Base-by-base conservation (phyloP, 1,140 invertebrate genomes). In the Homalodisca vitripennis region DNA sequence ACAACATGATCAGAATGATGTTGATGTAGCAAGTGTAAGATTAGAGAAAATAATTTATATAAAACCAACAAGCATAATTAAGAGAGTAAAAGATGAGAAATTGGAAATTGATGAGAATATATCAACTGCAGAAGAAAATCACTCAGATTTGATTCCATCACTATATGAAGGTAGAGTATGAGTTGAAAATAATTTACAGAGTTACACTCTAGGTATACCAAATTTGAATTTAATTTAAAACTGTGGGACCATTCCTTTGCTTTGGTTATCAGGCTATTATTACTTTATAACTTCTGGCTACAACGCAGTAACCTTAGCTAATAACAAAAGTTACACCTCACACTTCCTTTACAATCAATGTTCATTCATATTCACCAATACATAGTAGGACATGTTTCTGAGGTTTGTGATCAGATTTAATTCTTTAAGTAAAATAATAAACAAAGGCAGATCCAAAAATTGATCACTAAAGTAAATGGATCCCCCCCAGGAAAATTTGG, bases 131-230 rank as follows among this genome's bases (percentile, higher is more conserved):
- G 87, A 91, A 73, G 79, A 84, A 66, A 81, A 82, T 71, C 86
- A 90, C 73, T 90, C 89, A n/a, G 90, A 92, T 80, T 79, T 91
- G 26, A 76, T 90, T 63, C 80, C 85, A 67, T 87, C 86, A 3
- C 84, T 87, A 75, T 92, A 92, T 80, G 90, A 92, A 86, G 90
- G 88, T 88, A 77, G 66, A 41, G 20, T 53, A 53, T 53, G 10
- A 6, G 6, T 53, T 3, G 48, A 17, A 1, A 53, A 3, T 3
- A 27, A 20, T 47, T 22, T 27, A 62, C 14, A 62, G 29, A 14
- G 3, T 64, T 12, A n/a, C 20, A 20, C 27, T 20, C 10, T 6
- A 3, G 1, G 2, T 17, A 32, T 32, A 64, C 10, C 10, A 3
- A 2, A 64, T 3, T 34, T 26, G 13, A 12, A 14, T 13, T 13